phyloP scores from a whole-genome alignment of 1,140 invertebrate genomes.

The Drosophila tsacasi region DNA sequence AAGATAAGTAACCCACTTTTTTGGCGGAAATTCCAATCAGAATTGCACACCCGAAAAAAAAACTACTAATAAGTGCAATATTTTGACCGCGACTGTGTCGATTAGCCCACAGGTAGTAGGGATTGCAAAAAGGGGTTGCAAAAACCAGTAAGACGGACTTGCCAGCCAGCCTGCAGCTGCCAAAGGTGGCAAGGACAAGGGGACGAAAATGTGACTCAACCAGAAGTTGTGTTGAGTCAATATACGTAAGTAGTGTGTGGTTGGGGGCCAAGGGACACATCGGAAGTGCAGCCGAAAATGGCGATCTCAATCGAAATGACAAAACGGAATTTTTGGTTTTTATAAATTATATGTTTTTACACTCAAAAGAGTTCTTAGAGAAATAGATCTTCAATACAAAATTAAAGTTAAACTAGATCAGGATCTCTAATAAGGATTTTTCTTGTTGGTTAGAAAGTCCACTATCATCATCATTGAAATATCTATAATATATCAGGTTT shows the following conservation, averaged over 20 bases:
- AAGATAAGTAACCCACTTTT: neutral
- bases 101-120: slow-evolving; percentile 60
- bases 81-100: slow-evolving; percentile 59
- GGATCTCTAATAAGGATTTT: neutral
- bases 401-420: too few species aligned
- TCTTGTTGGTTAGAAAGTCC: neutral
- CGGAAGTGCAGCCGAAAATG: slow-evolving; percentile 36
- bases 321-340: neutral
- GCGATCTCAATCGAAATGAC: slow-evolving; percentile 11
- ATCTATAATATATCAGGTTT: neutral
- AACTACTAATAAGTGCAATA: slow-evolving; percentile 15
- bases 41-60: neutral
- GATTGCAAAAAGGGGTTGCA: slow-evolving; percentile 73
- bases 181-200: slow-evolving; percentile 50
- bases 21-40: neutral
- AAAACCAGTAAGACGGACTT: slow-evolving; percentile 69
- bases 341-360: neutral
- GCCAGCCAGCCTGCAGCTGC: slow-evolving; percentile 65
- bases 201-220: slow-evolving; percentile 55
- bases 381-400: neutral
- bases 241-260: neutral
- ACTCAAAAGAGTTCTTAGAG: neutral
- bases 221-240: slow-evolving; percentile 50
- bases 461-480: neutral
- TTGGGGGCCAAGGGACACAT: slow-evolving; percentile 15